Base-by-base conservation (phyloP, 1,140 invertebrate species). In the Caenorhabditis tropicalis region DNA sequence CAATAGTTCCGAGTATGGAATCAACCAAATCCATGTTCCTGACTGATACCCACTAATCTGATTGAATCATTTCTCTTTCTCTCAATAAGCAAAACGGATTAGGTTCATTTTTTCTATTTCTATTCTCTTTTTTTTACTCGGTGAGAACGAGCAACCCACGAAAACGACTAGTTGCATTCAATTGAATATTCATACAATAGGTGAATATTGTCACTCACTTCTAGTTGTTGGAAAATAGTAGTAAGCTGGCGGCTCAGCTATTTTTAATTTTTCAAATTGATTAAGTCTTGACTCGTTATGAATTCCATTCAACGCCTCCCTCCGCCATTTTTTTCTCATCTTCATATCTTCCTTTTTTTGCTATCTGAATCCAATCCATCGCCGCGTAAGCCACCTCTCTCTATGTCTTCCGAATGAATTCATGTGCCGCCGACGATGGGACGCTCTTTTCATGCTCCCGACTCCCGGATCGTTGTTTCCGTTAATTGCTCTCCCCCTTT, bases 231-330 rank as follows among this genome's bases (percentile, higher is more conserved):
- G n/a, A n/a, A n/a, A n/a, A n/a, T n/a, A n/a, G n/a, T n/a, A n/a
- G n/a, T n/a, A n/a, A n/a, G n/a, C n/a, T n/a, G n/a, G 48, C 10
- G 29, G 16, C 24, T 24, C 2, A 81, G 79, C 48, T 33, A 53
- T 51, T 53, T 51, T 53, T 81, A 56, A 56, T 53, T 51, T 81
- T 81, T 56, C 48, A 53, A 53, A 51, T 53, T 81, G 51, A 56
- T 81, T 56, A 81, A 33, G 48, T 51, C 24, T 15, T 51, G 27
- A n/a, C 31, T 51, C 48, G 51, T 81, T 56, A 51, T 53, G 46
- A 51, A 53, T 81, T 81, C 51, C 79, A 51, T 81, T 81, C 79
- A 56, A 81, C 46, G 48, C 33, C 79, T 56, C 79, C 27, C 48
- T n/a, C 24, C 46, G 46, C 79, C 48, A 21, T 51, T 56, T 51